Percentiles rank a stretch among this genome's conserved stretches.
Conservation (phyloP, 1,140 invertebrate species). For the Phymastichus coffea region DNA sequence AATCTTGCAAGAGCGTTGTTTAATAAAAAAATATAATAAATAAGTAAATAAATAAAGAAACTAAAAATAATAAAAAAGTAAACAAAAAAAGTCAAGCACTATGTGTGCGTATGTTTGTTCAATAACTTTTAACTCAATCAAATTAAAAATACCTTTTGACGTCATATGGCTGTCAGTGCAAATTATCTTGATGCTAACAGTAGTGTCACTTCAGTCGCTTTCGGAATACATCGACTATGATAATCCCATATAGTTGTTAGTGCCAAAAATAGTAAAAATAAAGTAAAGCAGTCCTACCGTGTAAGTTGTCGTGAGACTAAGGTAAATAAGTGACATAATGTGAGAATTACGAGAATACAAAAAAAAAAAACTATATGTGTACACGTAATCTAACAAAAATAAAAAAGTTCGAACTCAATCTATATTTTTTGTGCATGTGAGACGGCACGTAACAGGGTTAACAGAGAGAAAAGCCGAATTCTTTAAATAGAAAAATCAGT, state of each 20-base stretch:
- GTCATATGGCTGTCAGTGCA: no score
- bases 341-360: conserved; percentile 1
- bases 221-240: conserved; percentile 7
- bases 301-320: not conserved
- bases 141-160: no score
- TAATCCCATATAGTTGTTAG: conserved; percentile 18
- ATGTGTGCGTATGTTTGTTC: no score
- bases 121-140: no score
- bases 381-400: conserved; percentile 5
- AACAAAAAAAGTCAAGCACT: not conserved
- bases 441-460: conserved; percentile 26
- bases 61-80: no score
- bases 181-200: no score
- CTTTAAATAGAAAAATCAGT: conserved; percentile 16
- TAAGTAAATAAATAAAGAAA: no score
- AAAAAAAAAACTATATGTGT: not conserved
- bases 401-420: conserved; percentile 7
- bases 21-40: no score
- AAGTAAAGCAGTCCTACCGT: not conserved
- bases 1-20: no score
- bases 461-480: conserved; percentile 14
- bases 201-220: not conserved
- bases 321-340: not conserved
- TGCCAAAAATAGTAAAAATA: conserved; percentile 5
- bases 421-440: conserved; percentile 27